A percentile compares a stretch with the other conserved stretches of the same genome.
These are phyloP conservation scores for Dryadula phaetusa DNA, from an alignment of 2,888 invertebrate genomes.

Conservation along the genomic window DNA sequence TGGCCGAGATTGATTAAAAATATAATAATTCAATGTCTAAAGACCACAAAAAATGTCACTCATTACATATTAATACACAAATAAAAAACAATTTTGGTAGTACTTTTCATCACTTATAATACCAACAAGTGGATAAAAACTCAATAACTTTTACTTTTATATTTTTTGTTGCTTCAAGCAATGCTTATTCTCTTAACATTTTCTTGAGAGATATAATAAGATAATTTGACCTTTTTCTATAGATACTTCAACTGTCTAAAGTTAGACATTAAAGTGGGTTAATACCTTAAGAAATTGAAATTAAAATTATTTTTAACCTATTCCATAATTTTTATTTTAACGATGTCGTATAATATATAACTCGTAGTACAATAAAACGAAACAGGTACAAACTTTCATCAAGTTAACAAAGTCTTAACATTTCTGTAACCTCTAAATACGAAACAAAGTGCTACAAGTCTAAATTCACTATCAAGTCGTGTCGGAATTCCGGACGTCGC, in stretches of 20 bases:
- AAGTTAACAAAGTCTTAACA: not conserved
- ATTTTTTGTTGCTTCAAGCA: no score
- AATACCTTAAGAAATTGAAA: no score
- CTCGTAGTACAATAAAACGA: not conserved
- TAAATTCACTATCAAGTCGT: constrained; percentile 17
- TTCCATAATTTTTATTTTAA: no score
- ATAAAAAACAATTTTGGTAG: not conserved
- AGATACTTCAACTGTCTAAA: no score
- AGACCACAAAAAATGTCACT: not conserved
- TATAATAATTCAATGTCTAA: constrained; percentile 4
- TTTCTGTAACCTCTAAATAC: constrained; percentile 1
- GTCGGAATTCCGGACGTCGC: constrained; percentile 25
- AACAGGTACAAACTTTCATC: not conserved
- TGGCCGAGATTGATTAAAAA: constrained; percentile 24
- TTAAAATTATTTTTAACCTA: not conserved
- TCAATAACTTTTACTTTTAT: not conserved
- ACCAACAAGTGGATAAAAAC: not conserved
- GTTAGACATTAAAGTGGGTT: no score
- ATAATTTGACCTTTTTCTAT: no score
- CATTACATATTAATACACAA: not conserved
- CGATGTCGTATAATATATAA: not conserved
- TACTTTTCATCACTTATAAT: not conserved
- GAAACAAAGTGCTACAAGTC: constrained; percentile 15
- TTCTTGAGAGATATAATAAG: no score
- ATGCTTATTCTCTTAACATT: no score